phyloP scores from a whole-genome alignment of 2,888 invertebrate species.

The Myopa testacea region DNA sequence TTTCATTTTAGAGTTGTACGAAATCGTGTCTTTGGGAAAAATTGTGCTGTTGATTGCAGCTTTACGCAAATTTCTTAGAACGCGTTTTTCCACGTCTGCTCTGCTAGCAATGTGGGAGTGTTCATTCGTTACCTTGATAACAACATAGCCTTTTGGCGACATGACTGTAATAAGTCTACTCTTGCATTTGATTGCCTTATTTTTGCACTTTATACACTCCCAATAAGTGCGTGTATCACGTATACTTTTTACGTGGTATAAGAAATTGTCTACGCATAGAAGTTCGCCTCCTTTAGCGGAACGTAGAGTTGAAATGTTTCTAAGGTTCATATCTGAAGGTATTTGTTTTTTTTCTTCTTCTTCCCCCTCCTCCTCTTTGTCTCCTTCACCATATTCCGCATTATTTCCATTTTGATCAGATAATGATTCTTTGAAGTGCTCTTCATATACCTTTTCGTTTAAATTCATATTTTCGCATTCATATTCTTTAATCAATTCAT shows the following conservation, averaged over 20 bases:
- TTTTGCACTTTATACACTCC: slow-evolving; percentile 62
- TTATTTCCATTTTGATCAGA: neutral
- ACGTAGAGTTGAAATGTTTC: slow-evolving; percentile 59
- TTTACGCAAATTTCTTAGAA: slow-evolving; percentile 6
- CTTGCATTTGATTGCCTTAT: slow-evolving; percentile 56
- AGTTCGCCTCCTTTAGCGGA: slow-evolving; percentile 63
- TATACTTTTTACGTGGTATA: slow-evolving; percentile 60
- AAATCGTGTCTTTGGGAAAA: neutral
- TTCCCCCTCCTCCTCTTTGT: neutral
- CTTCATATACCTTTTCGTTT: neutral
- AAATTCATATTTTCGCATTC: neutral
- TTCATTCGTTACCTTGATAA: slow-evolving; percentile 58
- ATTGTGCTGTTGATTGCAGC: neutral
- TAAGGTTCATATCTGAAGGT: slow-evolving; percentile 55
- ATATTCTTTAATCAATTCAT: neutral
- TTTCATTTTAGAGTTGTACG: neutral
- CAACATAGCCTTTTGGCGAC: slow-evolving; percentile 50
- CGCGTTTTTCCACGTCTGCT: slow-evolving; percentile 47
- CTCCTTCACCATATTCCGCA: neutral
- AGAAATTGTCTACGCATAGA: slow-evolving; percentile 61
- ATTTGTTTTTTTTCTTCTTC: neutral
- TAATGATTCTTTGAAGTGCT: neutral
- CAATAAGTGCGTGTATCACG: slow-evolving; percentile 60
- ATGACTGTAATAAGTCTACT: slow-evolving; percentile 61
- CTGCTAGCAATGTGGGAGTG: slow-evolving; percentile 59